phyloP scores from a whole-genome alignment of 1,140 invertebrate species.

The Prorops nasuta region DNA sequence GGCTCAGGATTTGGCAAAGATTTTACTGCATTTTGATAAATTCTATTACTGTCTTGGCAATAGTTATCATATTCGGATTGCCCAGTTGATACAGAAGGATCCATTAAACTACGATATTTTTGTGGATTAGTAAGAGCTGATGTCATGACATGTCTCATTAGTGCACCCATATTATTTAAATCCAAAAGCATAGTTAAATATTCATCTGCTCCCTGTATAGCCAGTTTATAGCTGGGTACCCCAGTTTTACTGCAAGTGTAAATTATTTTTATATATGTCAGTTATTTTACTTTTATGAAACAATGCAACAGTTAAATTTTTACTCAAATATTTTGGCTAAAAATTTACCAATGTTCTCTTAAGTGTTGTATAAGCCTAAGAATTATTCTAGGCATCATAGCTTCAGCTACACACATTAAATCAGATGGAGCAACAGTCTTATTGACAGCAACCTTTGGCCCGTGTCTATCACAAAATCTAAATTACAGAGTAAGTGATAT shows the following conservation, averaged over 20 bases:
- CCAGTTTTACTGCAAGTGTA: conserved; percentile 31
- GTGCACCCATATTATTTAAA: conserved; percentile 90
- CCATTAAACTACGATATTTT: conserved; percentile 50
- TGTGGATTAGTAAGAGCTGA: conserved; percentile 83
- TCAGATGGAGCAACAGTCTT: conserved; percentile 77
- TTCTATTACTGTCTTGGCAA: conserved; percentile 69
- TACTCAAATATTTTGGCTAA: not conserved
- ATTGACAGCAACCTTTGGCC: conserved; percentile 72
- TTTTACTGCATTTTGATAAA: conserved; percentile 78
- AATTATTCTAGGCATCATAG: conserved; percentile 90
- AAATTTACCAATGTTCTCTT: conserved; percentile 70
- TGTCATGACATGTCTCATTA: conserved; percentile 92
- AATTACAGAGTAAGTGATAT: conserved; percentile 33
- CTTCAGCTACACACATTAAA: conserved; percentile 86
- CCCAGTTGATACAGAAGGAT: conserved; percentile 38
- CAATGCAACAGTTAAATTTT: not conserved
- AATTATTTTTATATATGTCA: conserved; percentile 30
- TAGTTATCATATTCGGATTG: conserved; percentile 69
- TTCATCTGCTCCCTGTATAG: conserved; percentile 77
- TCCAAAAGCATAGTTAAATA: conserved; percentile 89
- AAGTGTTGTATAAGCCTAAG: conserved; percentile 87
- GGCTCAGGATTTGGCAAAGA: conserved; percentile 79
- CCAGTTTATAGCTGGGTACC: conserved; percentile 58
- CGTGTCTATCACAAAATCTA: conserved; percentile 90
- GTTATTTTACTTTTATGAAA: conserved; percentile 18